Evolutionary conservation across 2,797 vertebrate genomes (phyloP).

Genomic region (Platyrinchus mystaceus): DNA sequence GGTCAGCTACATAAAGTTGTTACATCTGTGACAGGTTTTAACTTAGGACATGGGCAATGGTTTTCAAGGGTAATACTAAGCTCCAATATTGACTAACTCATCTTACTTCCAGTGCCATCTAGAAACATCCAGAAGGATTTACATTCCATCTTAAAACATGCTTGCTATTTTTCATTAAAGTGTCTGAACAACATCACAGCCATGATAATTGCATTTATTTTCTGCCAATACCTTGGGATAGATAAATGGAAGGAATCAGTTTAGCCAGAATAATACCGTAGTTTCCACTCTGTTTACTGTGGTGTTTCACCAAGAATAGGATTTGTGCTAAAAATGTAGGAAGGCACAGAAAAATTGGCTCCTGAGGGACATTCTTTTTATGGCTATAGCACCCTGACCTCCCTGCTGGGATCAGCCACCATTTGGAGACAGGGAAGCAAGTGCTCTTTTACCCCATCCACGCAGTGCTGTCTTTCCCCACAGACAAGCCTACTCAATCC

Average conservation of each 20-base stretch:
- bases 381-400: not conserved
- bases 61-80: not conserved
- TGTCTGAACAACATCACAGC: not conserved
- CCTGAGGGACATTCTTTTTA: not conserved
- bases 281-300: not conserved
- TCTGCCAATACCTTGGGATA: not conserved
- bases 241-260: not conserved
- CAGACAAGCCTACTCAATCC: not conserved
- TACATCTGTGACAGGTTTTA: not conserved
- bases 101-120: not conserved
- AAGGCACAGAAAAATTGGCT: not conserved
- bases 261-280: not conserved
- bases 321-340: not conserved
- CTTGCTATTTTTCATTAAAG: not conserved
- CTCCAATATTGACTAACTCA: not conserved
- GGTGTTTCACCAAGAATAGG: not conserved
- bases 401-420: not conserved
- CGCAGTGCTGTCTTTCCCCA: not conserved
- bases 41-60: not conserved
- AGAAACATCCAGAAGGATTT: not conserved
- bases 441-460: not conserved
- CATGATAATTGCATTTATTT: not conserved
- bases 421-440: not conserved
- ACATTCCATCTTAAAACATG: not conserved
- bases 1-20: not conserved